Percentiles rank a stretch among this genome's conserved stretches.
phyloP scores from a whole-genome alignment of 1,140 invertebrate genomes.

The Delia radicum region DNA sequence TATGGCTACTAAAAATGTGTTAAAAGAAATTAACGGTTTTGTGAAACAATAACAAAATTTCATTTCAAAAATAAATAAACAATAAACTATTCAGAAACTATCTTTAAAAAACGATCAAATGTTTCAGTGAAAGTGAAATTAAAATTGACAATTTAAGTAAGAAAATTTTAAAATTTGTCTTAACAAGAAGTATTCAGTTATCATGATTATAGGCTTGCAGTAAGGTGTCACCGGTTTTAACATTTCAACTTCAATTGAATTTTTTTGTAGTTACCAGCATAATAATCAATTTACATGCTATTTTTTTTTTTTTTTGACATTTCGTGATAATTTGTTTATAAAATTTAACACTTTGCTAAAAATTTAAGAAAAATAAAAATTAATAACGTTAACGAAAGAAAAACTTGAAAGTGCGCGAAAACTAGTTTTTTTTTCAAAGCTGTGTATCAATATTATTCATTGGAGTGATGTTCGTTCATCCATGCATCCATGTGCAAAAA shows the following conservation, averaged over 20 bases:
- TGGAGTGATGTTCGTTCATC: background rate
- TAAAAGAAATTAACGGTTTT: constrained; percentile 15
- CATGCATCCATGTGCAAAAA: background rate
- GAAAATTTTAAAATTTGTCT: background rate
- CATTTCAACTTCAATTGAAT: background rate
- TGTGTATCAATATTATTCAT: background rate
- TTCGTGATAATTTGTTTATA: background rate
- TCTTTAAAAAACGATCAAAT: background rate
- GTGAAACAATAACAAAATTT: background rate
- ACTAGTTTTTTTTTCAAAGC: background rate
- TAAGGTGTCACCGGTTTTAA: background rate
- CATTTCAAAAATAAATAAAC: background rate
- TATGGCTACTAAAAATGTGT: background rate
- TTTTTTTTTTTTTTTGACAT: background rate
- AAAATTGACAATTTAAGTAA: background rate
- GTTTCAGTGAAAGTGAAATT: constrained; percentile 15
- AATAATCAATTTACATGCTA: background rate
- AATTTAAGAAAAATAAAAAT: background rate
- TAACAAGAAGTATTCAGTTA: background rate
- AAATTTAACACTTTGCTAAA: background rate
- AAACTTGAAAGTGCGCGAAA: background rate
- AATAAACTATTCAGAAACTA: background rate
- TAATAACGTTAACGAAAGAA: background rate
- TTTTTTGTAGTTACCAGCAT: background rate
- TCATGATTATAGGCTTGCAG: background rate